Evolutionary conservation across 2,888 invertebrate species (phyloP), one percentile per base, ranked within the genome.

Genomic region (Ochlodes sylvanus): DNA sequence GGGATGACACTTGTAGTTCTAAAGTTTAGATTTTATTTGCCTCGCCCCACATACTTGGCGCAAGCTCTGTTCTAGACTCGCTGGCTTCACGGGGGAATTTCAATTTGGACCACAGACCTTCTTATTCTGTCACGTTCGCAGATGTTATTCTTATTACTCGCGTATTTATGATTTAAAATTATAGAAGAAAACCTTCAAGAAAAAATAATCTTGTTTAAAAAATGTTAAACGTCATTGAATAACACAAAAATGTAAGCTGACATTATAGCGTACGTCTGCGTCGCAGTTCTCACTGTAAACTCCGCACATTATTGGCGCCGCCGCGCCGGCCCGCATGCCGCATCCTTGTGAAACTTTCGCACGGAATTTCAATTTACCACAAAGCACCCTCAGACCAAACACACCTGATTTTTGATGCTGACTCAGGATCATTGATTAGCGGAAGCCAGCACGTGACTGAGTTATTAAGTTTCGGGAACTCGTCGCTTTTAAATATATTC

Each of bases 371-470:
- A 67, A 67, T 67, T 62, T 62, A n/a, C 61, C 66, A 21, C 67
- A 34, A 67, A 67, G 47, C 42, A 15, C 55, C 44, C 55, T 55
- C 61, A 47, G 61, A 61, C 61, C 67, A 67, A 67, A 67, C 61
- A 70, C 55, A 52, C 57, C 70, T 65, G 60, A 63, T 72, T 69
- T 71, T 63, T 70, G 61, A 56, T 63, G 69, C 69, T 70, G 69
- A 69, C 32, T 63, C 70, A 66, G 60, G 41, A 60, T 63, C 67
- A 67, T 71, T 69, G 71, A 71, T 71, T 71, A 69, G 63, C 69
- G 58, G 55, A 67, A 67, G 60, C 42, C 54, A 54, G 61, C 60
- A 61, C 67, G 67, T 67, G 67, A 61, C 67, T 55, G 61, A 67
- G 61, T 17, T 67, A 55, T 21, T 41, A 61, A 67, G 27, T 66